Evolutionary conservation across 2,113 vertebrate species (phyloP).

Genomic region (Psittacula cyanocephala): DNA sequence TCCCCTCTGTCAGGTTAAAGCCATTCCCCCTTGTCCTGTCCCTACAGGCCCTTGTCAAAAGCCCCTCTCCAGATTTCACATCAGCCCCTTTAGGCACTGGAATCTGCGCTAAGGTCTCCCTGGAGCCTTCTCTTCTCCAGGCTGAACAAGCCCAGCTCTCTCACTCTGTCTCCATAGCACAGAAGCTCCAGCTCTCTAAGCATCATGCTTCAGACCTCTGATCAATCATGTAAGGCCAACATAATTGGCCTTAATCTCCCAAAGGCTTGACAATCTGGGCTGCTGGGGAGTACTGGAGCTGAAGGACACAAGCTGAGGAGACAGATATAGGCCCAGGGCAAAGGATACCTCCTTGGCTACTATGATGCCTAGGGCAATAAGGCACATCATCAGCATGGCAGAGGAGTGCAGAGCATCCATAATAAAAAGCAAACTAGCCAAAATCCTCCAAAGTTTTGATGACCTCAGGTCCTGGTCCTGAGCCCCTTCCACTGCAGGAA

Average conservation of each 20-base stretch:
- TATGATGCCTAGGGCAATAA: background rate
- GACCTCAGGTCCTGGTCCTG: background rate
- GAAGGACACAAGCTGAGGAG: background rate
- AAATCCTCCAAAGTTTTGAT: background rate
- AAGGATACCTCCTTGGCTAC: background rate
- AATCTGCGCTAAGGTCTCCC: background rate
- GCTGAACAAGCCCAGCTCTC: background rate
- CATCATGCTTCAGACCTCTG: background rate
- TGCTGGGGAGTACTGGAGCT: background rate
- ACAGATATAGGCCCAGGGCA: background rate
- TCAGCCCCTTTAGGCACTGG: background rate
- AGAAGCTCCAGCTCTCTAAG: background rate
- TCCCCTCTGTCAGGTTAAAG: background rate
- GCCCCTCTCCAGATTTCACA: background rate
- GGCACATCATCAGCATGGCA: background rate
- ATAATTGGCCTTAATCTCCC: background rate
- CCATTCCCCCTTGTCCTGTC: background rate
- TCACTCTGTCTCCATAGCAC: background rate
- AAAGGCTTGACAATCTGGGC: background rate
- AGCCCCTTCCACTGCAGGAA: background rate
- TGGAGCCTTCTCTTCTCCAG: background rate
- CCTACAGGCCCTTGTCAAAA: background rate
- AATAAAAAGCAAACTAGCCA: background rate
- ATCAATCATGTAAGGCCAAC: background rate
- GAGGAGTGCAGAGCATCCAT: background rate